These are phyloP conservation scores for Apamea crenata DNA, from an alignment of 2,888 invertebrate genomes.

Conservation along the genomic window DNA sequence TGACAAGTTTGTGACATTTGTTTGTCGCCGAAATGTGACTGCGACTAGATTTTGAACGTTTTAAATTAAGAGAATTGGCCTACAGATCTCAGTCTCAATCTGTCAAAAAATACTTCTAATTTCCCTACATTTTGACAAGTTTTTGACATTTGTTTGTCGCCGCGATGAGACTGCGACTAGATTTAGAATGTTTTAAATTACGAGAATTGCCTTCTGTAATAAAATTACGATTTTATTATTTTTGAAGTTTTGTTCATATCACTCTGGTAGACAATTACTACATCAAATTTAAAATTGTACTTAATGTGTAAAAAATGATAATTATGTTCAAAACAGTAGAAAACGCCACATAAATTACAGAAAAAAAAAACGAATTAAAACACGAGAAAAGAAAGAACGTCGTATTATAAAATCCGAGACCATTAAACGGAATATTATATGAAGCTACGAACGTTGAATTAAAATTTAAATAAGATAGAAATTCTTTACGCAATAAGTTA, in stretches of 20 bases:
- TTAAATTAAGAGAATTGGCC: too few relatives aligned
- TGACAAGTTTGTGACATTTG: too few relatives aligned
- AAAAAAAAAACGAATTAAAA: not conserved
- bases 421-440: constrained; percentile 27
- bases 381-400: constrained; percentile 21
- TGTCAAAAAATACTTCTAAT: too few relatives aligned
- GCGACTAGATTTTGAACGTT: too few relatives aligned
- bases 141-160: too few relatives aligned
- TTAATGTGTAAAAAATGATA: not conserved
- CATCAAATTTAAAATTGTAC: not conserved
- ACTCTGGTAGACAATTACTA: too few relatives aligned
- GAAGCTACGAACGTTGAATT: constrained; percentile 28
- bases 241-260: not conserved
- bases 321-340: not conserved
- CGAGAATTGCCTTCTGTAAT: too few relatives aligned
- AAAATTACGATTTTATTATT: not conserved
- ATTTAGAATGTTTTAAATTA: too few relatives aligned
- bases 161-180: too few relatives aligned
- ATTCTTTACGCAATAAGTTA: constrained; percentile 64
- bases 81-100: too few relatives aligned
- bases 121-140: too few relatives aligned
- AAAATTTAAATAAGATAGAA: constrained; percentile 60
- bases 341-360: not conserved
- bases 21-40: too few relatives aligned
- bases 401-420: constrained; percentile 6